Base-by-base conservation (phyloP, 2,888 invertebrate genomes). In the Hydrotaea cyrtoneurina region DNA sequence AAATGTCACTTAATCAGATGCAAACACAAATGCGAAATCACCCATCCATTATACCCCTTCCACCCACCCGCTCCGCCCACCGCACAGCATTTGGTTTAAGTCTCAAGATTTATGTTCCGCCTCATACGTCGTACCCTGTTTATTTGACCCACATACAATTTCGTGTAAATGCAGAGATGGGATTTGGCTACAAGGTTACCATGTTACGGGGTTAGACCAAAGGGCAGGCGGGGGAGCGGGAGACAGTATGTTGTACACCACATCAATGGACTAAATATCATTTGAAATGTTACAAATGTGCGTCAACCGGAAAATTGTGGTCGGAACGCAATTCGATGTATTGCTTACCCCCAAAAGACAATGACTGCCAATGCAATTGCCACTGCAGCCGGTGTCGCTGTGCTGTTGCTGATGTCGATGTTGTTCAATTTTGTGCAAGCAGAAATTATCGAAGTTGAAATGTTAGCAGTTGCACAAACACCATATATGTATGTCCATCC, bases 281-380 rank as follows among this genome's bases (percentile, higher is more conserved):
- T 69, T 23, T 69, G 69, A 69, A 69, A 69, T 69, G 43, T 69
- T 69, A 15, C 69, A 69, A 69, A 69, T 84, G 82, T 86, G 83
- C 86, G 82, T 86, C 80, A 84, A 86, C 86, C 84, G 87, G 85
- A 87, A 86, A 87, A 86, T 86, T 86, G 87, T 83, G 86, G 86
- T 85, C 75, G 72, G 72, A 78, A 86, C 78, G 77, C 73, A 84
- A 74, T 50, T 66, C 50, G 23, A 64, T 64, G 21, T 80, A 62
- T 81, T 76, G 76, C 78, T 19, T 66, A 36, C 2, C 50, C 73
- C 46, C 57, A 76, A 57, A 76, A 57, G 66, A 78, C 78, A 81
- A 78, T 69, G 57, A 59, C 55, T 62, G 69, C 39, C 55, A 77
- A 72, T 57, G 75, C 77, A 69, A 13, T 15, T 23, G 36, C 23